A percentile compares a stretch with the other conserved stretches of the same genome.
Evolutionary conservation across 2,797 vertebrate genomes (phyloP).

Genomic region (Pipistrellus kuhlii): DNA sequence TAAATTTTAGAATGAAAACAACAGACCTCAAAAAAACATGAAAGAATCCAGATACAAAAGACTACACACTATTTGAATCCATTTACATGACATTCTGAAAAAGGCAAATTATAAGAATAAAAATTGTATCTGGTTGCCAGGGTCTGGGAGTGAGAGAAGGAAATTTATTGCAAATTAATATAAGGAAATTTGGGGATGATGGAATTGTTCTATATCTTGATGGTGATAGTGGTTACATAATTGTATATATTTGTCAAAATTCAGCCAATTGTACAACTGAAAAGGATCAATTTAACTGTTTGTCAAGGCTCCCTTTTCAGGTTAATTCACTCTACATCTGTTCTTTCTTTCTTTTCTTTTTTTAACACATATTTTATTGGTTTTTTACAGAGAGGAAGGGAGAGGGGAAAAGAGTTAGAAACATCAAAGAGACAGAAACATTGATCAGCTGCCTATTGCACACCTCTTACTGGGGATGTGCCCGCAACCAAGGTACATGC

Average conservation of each 20-base stretch:
- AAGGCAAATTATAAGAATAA: background rate
- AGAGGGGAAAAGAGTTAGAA: no score
- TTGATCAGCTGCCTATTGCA: no score
- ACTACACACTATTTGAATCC: background rate
- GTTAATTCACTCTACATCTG: background rate
- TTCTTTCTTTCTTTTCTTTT: no score
- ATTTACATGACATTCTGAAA: conserved; percentile 3
- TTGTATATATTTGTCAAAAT: background rate
- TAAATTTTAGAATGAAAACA: conserved; percentile 10
- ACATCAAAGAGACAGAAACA: no score
- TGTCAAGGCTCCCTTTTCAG: background rate
- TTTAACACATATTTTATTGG: no score
- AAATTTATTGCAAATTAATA: background rate
- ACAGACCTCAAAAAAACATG: background rate
- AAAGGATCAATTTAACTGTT: background rate
- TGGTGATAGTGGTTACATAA: background rate
- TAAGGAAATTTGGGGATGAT: background rate
- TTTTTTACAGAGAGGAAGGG: no score
- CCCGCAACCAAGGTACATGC: no score
- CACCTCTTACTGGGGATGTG: no score
- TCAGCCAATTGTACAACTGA: background rate
- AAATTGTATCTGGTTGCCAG: background rate
- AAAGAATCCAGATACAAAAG: conserved; percentile 7
- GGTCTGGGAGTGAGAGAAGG: background rate
- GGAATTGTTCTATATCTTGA: background rate